Percentiles rank a stretch among this genome's conserved stretches.
Evolutionary conservation across 2,888 invertebrate genomes (phyloP).

Genomic region (Hyposoter dolosus): DNA sequence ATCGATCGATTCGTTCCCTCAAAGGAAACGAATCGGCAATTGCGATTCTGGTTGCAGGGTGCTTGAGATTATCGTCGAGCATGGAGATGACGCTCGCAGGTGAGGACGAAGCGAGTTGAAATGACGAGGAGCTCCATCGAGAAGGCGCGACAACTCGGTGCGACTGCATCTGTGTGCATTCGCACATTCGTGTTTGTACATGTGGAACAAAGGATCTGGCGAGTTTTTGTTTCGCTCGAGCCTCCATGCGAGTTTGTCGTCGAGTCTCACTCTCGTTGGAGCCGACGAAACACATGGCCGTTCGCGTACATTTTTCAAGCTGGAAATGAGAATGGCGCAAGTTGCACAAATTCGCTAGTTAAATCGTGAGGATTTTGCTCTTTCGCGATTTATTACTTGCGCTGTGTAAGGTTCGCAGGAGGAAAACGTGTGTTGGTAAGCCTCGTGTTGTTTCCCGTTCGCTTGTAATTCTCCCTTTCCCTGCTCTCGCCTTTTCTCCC

Average conservation of each 20-base stretch:
- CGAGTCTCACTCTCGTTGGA: constrained; percentile 46
- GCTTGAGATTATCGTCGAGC: constrained; percentile 36
- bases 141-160: not conserved
- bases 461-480: constrained; percentile 19
- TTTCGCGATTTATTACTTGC: constrained; percentile 2
- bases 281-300: constrained; percentile 1
- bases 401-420: not conserved
- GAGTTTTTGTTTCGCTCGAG: constrained; percentile 25
- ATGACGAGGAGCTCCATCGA: constrained; percentile 10
- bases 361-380: not conserved
- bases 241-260: constrained; percentile 56
- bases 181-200: constrained; percentile 28
- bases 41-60: constrained; percentile 11
- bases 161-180: constrained; percentile 1
- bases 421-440: constrained; percentile 2
- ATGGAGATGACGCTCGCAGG: constrained; percentile 14
- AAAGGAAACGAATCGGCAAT: constrained; percentile 30
- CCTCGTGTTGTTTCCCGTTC: not conserved
- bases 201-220: constrained; percentile 58
- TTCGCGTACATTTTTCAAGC: not conserved
- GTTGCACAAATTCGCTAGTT: not conserved
- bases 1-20: not conserved
- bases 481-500: not conserved
- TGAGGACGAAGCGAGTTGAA: constrained; percentile 23
- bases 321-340: not conserved